Conservation (phyloP, 2,888 invertebrate species). For the Campoplex nolae region DNA sequence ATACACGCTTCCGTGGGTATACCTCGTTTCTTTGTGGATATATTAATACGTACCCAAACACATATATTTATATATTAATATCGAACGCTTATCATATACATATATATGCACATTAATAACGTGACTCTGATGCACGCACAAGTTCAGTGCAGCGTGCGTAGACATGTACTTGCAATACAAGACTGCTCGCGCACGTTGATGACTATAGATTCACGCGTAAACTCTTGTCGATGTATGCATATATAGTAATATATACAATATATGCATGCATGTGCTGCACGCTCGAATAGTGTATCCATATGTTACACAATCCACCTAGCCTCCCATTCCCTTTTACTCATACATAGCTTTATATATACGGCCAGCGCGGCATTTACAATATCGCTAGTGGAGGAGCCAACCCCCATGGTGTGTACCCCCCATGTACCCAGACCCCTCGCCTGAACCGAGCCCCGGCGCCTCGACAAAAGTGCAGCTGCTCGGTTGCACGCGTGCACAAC, state of each 20-base stretch:
- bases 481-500: slow-evolving; percentile 72
- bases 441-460: slow-evolving; percentile 50
- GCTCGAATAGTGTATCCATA: slow-evolving; percentile 74
- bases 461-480: slow-evolving; percentile 80
- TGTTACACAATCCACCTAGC: slow-evolving; percentile 74
- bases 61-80: background rate
- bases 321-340: slow-evolving; percentile 36
- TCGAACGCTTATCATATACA: background rate
- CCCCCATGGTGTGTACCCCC: slow-evolving; percentile 63
- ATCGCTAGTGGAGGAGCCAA: slow-evolving; percentile 68
- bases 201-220: slow-evolving; percentile 61
- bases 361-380: slow-evolving; percentile 78
- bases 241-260: background rate
- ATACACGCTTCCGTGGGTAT: slow-evolving; percentile 60
- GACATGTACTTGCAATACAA: slow-evolving; percentile 6
- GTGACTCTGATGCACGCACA: slow-evolving; percentile 68
- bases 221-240: slow-evolving; percentile 24
- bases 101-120: slow-evolving; percentile 70
- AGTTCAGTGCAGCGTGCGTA: slow-evolving; percentile 52
- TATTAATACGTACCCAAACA: slow-evolving; percentile 32
- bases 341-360: slow-evolving; percentile 42
- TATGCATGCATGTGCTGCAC: slow-evolving; percentile 11
- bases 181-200: slow-evolving; percentile 29
- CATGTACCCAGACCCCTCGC: slow-evolving; percentile 52
- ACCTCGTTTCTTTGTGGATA: slow-evolving; percentile 50